Base-by-base conservation (phyloP, 2,888 invertebrate species). In the Phaonia tiefii region DNA sequence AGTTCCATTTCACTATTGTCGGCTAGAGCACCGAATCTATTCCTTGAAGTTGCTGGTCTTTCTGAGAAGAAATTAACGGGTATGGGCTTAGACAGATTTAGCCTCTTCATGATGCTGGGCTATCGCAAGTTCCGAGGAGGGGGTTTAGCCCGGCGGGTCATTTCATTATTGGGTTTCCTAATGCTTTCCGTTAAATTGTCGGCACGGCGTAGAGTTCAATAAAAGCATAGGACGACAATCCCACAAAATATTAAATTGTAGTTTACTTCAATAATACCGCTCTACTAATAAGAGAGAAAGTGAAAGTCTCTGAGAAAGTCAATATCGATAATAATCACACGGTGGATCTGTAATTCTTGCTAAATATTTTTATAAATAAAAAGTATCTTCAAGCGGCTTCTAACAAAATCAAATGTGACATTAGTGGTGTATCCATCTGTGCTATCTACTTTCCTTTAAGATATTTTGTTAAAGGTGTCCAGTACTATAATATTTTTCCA, bases 11-110 rank as follows among this genome's bases (percentile, higher is more conserved):
- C 58, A 13, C n/a, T 51, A 13, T 51, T 15, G 20, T 17, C 20
- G 15, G 51, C 51, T 3, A 51, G 51, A 51, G 22, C 20, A 37
- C 58, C 37, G 15, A 58, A 58, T 58, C 31, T 58, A 13, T 58
- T 58, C n/a, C 58, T 25, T 2, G 58, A 58, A 2, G 58, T 49
- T 54, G 51, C 20, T 15, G 51, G 2, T 44, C 10, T 2, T 13
- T 2, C 2, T 44, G n/a, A n/a, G n/a, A n/a, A n/a, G n/a, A n/a
- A n/a, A n/a, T n/a, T n/a, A n/a, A n/a, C n/a, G n/a, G n/a, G 44
- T 13, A 2, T 7, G 10, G 11, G n/a, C 10, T 10, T 44, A 13
- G 44, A n/a, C n/a, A 44, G 5, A n/a, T 44, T 13, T 13, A 13
- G 44, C 4, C 44, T 10, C n/a, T 44, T 44, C 44, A 13, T 44